Base-by-base conservation (phyloP, 2,797 vertebrate species). In the Chelon labrosus region DNA sequence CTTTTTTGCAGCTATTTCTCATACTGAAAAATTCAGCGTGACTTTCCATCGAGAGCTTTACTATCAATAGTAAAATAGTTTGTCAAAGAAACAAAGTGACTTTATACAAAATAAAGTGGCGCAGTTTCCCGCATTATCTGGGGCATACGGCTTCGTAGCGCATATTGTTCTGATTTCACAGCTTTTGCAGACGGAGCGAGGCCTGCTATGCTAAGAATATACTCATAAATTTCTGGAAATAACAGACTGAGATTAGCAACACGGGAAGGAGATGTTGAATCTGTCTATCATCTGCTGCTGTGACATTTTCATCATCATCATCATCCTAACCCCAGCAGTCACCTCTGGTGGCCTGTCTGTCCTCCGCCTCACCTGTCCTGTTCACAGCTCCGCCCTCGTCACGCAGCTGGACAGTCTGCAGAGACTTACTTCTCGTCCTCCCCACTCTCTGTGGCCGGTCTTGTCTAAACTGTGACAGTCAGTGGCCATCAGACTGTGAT, bases 401-500 rank as follows among this genome's bases (percentile, higher is more conserved):
- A 16, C 4, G n/a, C 38, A 37, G 54, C 9, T 11, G 16, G 46
- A 25, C 51, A 7, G 17, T 35, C 68, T 17, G 12, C 58, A 5
- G 46, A 25, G 4, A 50, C 49, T 37, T 19, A 19, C 1, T 41
- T 20, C 13, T 46, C 31, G 4, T 44, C 60, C 17, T 10, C 37
- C 53, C 47, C 16, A 35, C 20, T 20, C 25, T 72, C 46, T 42
- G 39, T 14, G 19, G 4, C 20, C 10, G 20, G 35, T 53, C 70
- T 27, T 11, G 52, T 54, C 39, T 79, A 35, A 56, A 41, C 41
- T 0, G 9, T 57, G 65, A 59, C 67, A 19, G 55, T 9, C 1
- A 49, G 42, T 17, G 42, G 14, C 6, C 42, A 44, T 55, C 67
- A 54, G 41, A 44, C 47, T 27, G 42, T 56, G 62, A 50, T 62